Base-by-base conservation (phyloP, 2,888 invertebrate species). In the Lomographa bimaculata region DNA sequence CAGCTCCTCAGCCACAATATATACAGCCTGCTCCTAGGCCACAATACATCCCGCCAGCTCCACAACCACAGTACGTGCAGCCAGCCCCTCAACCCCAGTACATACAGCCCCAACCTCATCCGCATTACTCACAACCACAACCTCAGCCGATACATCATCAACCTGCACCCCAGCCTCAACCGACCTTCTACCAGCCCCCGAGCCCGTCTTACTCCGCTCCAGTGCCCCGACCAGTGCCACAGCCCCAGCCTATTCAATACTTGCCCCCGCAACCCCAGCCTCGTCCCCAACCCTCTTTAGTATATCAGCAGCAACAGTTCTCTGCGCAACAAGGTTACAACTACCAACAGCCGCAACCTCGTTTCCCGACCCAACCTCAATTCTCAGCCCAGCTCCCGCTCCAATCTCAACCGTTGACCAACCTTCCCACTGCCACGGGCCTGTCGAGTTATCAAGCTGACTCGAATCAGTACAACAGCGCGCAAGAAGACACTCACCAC, bases 381-480 rank as follows among this genome's bases (percentile, higher is more conserved):
- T 19, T 41, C 30, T 52, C 60, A 9, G 36, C 52, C 28, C 54
- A 51, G 29, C 25, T 37, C 7, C 64, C 71, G 1, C 47, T 72
- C 1, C 77, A 78, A 54, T 47, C 64, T 5, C 71, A 73, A 30
- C 49, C 64, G 1, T 38, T 57, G 3, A 57, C 34, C 19, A 58
- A 41, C 18, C 53, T 54, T 9, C 47, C 54, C 4, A 40, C 64
- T 3, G 48, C 69, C 1, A 49, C 77, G 7, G 54, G 60, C 1
- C 38, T 73, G 7, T 76, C 81, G 1, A 82, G 82, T 37, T 82
- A 82, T 55, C 85, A 89, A 48, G 80, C 86, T 2, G 85, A 86
- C 43, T 73, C 74, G 0, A 70, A 76, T 37, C 80, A 76, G 41
- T 85, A 85, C 59, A 78, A 61, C 32, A 61, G 57, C 1, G 53